Percentiles rank a stretch among this genome's conserved stretches.
phyloP scores from a whole-genome alignment of 2,888 invertebrate genomes.

The Morpho deidamia region DNA sequence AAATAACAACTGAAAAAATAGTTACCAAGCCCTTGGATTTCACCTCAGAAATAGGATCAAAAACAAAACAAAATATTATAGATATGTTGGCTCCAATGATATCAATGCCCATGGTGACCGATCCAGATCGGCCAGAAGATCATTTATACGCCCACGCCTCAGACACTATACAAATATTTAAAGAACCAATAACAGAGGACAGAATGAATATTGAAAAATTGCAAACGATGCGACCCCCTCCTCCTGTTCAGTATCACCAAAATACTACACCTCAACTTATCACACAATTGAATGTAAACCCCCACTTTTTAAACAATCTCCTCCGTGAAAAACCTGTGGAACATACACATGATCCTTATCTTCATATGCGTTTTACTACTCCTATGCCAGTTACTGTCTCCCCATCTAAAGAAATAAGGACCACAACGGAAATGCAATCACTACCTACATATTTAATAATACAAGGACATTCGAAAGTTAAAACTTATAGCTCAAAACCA shows the following conservation, averaged over 20 bases:
- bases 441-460: conserved; percentile 87
- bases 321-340: conserved; percentile 35
- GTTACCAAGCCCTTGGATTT: conserved; percentile 32
- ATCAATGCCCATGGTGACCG: conserved; percentile 64
- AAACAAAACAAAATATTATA: conserved; percentile 42
- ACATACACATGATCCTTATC: conserved; percentile 60
- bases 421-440: conserved; percentile 67
- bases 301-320: conserved; percentile 37
- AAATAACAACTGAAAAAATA: conserved; percentile 43
- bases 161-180: conserved; percentile 59
- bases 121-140: conserved; percentile 60
- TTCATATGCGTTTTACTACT: conserved; percentile 67
- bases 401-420: conserved; percentile 36
- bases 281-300: conserved; percentile 37
- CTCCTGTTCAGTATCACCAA: conserved; percentile 43
- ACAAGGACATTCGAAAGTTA: conserved; percentile 91
- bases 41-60: conserved; percentile 34
- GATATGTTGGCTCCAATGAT: conserved; percentile 69
- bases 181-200: conserved; percentile 46
- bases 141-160: conserved; percentile 66
- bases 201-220: conserved; percentile 65
- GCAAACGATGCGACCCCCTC: conserved; percentile 81
- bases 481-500: conserved; percentile 85
- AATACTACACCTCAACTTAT: conserved; percentile 31
- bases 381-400: conserved; percentile 74